These are phyloP conservation scores for Tachina fera DNA, from an alignment of 2,888 invertebrate species.

Conservation along the genomic window DNA sequence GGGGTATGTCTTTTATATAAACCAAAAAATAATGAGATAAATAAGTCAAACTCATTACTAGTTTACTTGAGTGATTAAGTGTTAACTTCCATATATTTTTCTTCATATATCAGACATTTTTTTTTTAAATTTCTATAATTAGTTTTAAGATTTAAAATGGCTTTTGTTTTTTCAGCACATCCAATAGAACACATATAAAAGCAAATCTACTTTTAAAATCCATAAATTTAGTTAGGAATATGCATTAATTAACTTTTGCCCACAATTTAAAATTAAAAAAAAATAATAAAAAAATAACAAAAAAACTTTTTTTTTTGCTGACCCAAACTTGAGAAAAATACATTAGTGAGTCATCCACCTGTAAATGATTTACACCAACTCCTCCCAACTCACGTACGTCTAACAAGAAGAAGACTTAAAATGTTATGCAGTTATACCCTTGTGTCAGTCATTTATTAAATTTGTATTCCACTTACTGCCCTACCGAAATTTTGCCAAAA, in stretches of 20 bases:
- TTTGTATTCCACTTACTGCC: constrained; percentile 13
- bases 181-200: background rate
- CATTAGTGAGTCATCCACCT: constrained; percentile 56
- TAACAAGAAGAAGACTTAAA: background rate
- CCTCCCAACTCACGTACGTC: background rate
- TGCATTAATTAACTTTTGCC: constrained; percentile 57
- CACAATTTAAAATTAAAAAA: background rate
- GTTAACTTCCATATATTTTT: too few species aligned
- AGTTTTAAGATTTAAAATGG: background rate
- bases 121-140: background rate
- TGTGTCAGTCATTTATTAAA: background rate
- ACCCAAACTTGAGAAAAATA: constrained; percentile 43
- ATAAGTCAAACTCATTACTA: too few species aligned
- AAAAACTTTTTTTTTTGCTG: constrained; percentile 39
- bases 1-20: too few species aligned
- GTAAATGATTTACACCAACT: constrained; percentile 57
- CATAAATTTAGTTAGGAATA: constrained; percentile 51
- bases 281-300: background rate
- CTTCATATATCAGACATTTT: background rate
- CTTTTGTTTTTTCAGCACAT: background rate
- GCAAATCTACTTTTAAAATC: constrained; percentile 34
- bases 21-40: too few species aligned
- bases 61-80: too few species aligned
- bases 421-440: constrained; percentile 2
- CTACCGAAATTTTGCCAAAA: constrained; percentile 7